Percentiles rank a stretch among this genome's conserved stretches.
Conservation (phyloP, 2,888 invertebrate genomes). For the Brassicogethes aeneus region DNA sequence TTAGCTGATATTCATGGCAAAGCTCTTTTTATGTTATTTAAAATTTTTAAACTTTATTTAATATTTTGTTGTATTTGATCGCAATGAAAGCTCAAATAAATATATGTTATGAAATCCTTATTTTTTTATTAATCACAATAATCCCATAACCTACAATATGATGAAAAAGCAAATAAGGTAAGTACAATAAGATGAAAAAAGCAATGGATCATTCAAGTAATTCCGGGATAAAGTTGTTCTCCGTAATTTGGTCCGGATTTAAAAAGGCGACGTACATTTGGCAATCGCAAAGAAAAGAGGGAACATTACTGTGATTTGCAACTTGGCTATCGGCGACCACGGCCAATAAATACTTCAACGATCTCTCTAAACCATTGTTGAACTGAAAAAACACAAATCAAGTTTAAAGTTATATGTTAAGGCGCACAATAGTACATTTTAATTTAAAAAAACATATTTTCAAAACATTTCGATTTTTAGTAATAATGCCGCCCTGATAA, state of each 20-base stretch:
- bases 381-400: conserved; percentile 39
- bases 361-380: conserved; percentile 41
- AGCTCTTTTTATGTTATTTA: conserved; percentile 67
- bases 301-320: conserved; percentile 37
- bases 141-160: no score
- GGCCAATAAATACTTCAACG: conserved; percentile 40
- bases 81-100: conserved; percentile 82
- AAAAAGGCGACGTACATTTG: conserved; percentile 4
- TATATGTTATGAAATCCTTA: conserved; percentile 66
- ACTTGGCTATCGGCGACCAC: conserved; percentile 30
- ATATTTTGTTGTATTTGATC: conserved; percentile 80
- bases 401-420: no score
- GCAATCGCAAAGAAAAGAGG: conserved; percentile 17
- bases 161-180: no score
- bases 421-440: no score
- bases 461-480: no score
- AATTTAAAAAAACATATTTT: no score
- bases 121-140: conserved; percentile 13
- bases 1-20: conserved; percentile 51
- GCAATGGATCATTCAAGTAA: no score
- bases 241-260: neutral
- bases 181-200: no score
- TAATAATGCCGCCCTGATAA: no score
- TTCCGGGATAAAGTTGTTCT: neutral
- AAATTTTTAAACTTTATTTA: conserved; percentile 65